Base-by-base conservation (phyloP, 2,797 vertebrate genomes). In the Muscicapa comitata region DNA sequence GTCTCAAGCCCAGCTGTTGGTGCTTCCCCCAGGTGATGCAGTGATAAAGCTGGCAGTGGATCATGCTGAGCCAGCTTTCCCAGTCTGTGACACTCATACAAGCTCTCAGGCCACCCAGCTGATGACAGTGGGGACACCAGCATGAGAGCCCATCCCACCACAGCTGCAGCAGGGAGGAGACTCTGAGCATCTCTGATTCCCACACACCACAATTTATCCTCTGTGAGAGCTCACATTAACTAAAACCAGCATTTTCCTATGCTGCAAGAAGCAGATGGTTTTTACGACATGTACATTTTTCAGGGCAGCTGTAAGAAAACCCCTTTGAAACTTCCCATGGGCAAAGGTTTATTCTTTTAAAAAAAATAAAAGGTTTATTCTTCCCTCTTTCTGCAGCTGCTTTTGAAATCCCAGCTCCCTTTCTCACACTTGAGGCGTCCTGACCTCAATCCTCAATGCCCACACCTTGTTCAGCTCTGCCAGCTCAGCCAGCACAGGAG, bases 111-210 rank as follows among this genome's bases (percentile, higher is more conserved):
- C 21, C 55, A 55, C n/a, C 15, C 84, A 37, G 62, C 53, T 70
- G 38, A 31, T 70, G 71, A 6, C 10, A 5, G 3, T 76, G 48
- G 43, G 43, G 38, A 12, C 47, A 28, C 23, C 0, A 0, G 31
- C 13, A 38, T 0, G 2, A n/a, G 38, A 33, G 1, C 42, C 65
- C 35, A 23, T 10, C 47, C 45, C 48, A 54, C 7, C 28, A 24
- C 20, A 17, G 10, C 11, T 38, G 47, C 26, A 50, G 57, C 53
- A 66, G 38, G 26, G 13, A 67, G 19, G 11, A 26, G 20, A 18
- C 18, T 29, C 28, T 11, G 7, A 86, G 50, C 16, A 47, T 11
- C 50, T n/a, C 82, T 42, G 51, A 40, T 10, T 25, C 53, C 3
- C 31, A 2, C 3, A 7, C 11, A 45, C 24, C 38, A 17, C 19